These are phyloP conservation scores for Cepaea hortensis DNA, from an alignment of 2,888 invertebrate species.

Conservation along the genomic window DNA sequence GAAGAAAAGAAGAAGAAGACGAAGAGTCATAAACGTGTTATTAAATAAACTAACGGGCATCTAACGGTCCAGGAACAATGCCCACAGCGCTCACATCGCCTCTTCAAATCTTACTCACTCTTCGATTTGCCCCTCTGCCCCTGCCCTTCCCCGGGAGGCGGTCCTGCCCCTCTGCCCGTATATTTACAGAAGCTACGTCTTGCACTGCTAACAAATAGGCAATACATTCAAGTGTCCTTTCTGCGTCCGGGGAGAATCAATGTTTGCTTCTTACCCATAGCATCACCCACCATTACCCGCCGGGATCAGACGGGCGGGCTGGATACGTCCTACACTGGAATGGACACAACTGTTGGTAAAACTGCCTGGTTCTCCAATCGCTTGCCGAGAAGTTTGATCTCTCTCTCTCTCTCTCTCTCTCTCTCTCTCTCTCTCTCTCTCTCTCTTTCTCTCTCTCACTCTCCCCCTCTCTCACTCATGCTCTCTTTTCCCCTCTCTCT, in stretches of 20 bases:
- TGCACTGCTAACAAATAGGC: constrained; percentile 44
- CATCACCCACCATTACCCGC: constrained; percentile 31
- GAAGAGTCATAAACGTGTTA: background rate
- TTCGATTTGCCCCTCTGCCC: background rate
- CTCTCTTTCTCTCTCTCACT: too few relatives aligned
- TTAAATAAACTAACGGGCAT: constrained; percentile 1
- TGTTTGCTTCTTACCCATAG: constrained; percentile 40
- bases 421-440: too few relatives aligned
- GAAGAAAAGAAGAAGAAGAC: too few relatives aligned
- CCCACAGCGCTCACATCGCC: background rate
- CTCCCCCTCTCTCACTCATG: too few relatives aligned
- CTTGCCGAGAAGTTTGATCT: too few relatives aligned
- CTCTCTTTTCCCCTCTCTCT: too few relatives aligned
- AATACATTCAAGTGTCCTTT: constrained; percentile 41
- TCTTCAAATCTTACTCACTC: background rate
- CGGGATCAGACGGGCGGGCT: background rate
- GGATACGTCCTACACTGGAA: background rate
- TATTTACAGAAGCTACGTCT: constrained; percentile 31
- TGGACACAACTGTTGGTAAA: background rate
- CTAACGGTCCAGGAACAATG: constrained; percentile 3
- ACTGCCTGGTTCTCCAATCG: too few relatives aligned
- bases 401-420: too few relatives aligned
- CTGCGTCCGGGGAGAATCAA: constrained; percentile 33
- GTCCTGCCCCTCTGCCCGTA: background rate
- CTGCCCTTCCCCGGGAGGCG: background rate